phyloP scores from a whole-genome alignment of 2,797 vertebrate species.

The Sphenodon punctatus region DNA sequence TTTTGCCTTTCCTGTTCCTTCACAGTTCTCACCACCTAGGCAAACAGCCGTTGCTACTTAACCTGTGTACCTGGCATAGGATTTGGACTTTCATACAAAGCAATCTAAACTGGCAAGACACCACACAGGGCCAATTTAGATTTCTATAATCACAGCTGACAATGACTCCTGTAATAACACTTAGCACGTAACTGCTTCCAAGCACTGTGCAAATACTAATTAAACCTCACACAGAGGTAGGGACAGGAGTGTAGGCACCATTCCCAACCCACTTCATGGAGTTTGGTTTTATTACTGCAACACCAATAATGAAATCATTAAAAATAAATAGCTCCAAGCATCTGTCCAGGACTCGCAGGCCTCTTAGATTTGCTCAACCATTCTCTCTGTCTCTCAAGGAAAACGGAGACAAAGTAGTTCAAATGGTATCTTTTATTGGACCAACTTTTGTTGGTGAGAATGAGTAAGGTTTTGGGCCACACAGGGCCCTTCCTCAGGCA shows the following conservation, averaged over 20 bases:
- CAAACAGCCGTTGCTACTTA: not conserved
- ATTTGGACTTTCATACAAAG: not conserved
- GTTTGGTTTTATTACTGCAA: not conserved
- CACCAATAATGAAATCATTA: not conserved
- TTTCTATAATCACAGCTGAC: not conserved
- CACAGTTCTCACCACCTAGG: not conserved
- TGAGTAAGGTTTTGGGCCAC: no score
- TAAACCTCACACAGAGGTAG: not conserved
- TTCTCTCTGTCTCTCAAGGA: no score
- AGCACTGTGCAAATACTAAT: not conserved
- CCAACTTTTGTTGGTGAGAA: no score
- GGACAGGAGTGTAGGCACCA: not conserved
- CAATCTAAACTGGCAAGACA: not conserved
- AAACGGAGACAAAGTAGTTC: no score
- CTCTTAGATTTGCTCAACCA: not conserved
- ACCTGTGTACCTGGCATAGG: not conserved
- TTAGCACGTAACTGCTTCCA: not conserved
- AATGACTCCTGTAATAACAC: not conserved
- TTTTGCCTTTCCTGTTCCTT: not conserved
- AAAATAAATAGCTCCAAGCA: no score
- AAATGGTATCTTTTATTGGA: no score
- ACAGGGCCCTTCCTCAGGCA: no score
- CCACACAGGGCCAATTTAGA: accelerated
- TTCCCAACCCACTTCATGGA: not conserved
- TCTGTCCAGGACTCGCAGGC: no score